These are phyloP conservation scores for Agriotes lineatus DNA, from an alignment of 2,888 invertebrate species.

Conservation along the genomic window DNA sequence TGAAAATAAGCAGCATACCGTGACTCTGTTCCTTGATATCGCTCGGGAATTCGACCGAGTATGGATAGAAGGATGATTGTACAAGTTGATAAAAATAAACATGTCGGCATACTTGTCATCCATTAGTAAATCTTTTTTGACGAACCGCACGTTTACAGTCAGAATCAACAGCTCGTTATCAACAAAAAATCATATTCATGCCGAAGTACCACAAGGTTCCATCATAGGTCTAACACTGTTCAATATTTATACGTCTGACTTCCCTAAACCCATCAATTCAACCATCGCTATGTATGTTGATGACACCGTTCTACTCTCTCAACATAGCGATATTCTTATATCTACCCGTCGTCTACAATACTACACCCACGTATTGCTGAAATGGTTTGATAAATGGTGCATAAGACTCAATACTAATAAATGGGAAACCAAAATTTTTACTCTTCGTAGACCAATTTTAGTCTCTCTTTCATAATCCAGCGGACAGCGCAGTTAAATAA, in stretches of 20 bases:
- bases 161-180: neutral
- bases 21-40: neutral
- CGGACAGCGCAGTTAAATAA: no score
- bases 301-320: neutral
- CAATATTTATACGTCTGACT: neutral
- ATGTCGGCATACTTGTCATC: neutral
- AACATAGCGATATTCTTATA: neutral
- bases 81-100: neutral
- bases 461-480: no score
- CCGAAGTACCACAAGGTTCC: neutral
- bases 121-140: neutral
- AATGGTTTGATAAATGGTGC: neutral
- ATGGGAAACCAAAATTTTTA: no score
- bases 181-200: neutral
- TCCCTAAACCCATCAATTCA: neutral
- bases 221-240: neutral
- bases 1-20: neutral
- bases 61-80: neutral
- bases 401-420: constrained; percentile 1
- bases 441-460: no score
- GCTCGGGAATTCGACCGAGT: neutral
- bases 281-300: constrained; percentile 1
- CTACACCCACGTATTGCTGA: neutral
- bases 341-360: neutral
- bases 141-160: neutral